A percentile compares a stretch with the other conserved stretches of the same genome.
These are phyloP conservation scores for Leptopilina syphax DNA, from an alignment of 2,888 invertebrate species.

Conservation along the genomic window DNA sequence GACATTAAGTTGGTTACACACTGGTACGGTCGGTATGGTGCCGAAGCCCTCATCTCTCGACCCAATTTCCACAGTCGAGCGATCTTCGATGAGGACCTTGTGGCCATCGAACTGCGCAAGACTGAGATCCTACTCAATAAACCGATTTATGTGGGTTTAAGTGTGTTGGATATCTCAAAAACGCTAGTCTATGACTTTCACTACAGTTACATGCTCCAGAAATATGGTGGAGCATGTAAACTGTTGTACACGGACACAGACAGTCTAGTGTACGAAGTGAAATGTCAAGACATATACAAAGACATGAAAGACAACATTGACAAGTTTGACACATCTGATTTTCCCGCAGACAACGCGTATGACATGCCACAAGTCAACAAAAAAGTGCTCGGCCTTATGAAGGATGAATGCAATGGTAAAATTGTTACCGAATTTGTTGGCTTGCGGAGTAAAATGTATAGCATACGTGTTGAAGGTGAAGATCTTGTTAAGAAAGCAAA, in stretches of 20 bases:
- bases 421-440: no score
- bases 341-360: no score
- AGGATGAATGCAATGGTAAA: no score
- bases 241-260: slow-evolving; percentile 55
- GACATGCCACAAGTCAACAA: no score
- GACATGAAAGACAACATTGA: no score
- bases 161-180: slow-evolving; percentile 64
- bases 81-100: slow-evolving; percentile 67
- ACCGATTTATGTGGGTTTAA: slow-evolving; percentile 64
- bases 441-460: no score
- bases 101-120: slow-evolving; percentile 61
- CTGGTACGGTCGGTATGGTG: slow-evolving; percentile 61
- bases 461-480: no score
- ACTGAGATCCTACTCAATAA: slow-evolving; percentile 51
- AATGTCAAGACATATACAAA: no score
- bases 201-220: slow-evolving; percentile 57
- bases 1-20: slow-evolving; percentile 65
- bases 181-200: slow-evolving; percentile 66
- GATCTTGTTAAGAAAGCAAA: no score
- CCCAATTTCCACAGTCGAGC: slow-evolving; percentile 68
- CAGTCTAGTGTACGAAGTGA: no score
- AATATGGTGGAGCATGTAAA: slow-evolving; percentile 50
- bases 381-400: no score
- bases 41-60: slow-evolving; percentile 56
- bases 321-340: no score